Percentiles rank a stretch among this genome's conserved stretches.
phyloP scores from a whole-genome alignment of 2,113 vertebrate species.

The Porphyrio hochstetteri region DNA sequence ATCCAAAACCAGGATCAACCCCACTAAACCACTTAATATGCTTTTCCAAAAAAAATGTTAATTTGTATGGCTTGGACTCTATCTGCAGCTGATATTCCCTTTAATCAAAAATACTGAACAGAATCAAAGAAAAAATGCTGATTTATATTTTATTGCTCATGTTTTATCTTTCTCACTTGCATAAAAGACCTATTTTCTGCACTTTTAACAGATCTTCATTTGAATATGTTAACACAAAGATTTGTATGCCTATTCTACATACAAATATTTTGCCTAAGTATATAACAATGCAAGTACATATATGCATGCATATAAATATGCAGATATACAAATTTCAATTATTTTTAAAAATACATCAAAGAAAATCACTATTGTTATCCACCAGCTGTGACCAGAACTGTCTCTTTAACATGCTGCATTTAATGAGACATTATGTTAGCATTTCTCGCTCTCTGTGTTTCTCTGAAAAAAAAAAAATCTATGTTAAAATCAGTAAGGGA shows the following conservation, averaged over 20 bases:
- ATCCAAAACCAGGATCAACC: background rate
- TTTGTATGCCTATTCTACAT: constrained; percentile 9
- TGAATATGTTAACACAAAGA: constrained; percentile 43
- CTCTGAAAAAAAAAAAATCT: background rate
- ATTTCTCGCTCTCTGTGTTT: constrained; percentile 3
- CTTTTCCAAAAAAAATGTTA: constrained; percentile 31
- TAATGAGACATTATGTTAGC: constrained; percentile 68
- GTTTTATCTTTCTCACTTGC: constrained; percentile 51
- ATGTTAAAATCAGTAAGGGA: constrained; percentile 65
- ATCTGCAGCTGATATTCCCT: constrained; percentile 63
- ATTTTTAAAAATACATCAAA: constrained; percentile 64
- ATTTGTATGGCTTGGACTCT: constrained; percentile 54
- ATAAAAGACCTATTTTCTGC: constrained; percentile 43
- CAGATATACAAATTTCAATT: constrained; percentile 5
- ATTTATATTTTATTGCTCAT: constrained; percentile 62
- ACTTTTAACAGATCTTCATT: constrained; percentile 38
- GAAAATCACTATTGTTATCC: constrained; percentile 50
- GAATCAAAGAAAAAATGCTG: constrained; percentile 63
- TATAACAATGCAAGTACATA: background rate
- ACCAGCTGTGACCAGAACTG: constrained; percentile 66
- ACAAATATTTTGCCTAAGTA: background rate
- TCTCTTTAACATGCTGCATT: constrained; percentile 63
- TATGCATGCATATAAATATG: background rate
- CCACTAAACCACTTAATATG: background rate
- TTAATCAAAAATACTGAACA: constrained; percentile 64